Evolutionary conservation across 2,888 invertebrate species (phyloP).

Genomic region (Andrena minutula): DNA sequence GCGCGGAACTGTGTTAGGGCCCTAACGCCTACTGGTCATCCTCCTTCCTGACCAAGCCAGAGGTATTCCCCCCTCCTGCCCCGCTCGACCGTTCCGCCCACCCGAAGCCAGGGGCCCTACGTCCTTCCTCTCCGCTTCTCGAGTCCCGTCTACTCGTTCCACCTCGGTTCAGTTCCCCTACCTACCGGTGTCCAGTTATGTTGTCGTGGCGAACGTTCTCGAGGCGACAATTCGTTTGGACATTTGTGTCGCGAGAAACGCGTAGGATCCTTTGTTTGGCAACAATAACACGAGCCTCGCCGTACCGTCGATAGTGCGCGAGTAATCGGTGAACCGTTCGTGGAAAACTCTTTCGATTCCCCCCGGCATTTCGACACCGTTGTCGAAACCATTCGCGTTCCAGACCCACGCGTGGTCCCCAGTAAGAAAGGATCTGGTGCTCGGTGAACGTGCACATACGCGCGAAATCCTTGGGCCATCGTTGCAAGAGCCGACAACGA

Average conservation of each 20-base stretch:
- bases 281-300: neutral
- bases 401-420: slow-evolving; percentile 56
- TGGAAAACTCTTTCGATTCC: neutral
- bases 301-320: slow-evolving; percentile 12
- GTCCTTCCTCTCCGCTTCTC: slow-evolving; percentile 54
- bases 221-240: slow-evolving; percentile 50
- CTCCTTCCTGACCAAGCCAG: slow-evolving; percentile 48
- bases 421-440: slow-evolving; percentile 31
- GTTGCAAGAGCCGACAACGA: neutral
- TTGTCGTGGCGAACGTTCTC: slow-evolving; percentile 79
- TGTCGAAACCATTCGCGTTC: slow-evolving; percentile 49
- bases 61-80: slow-evolving; percentile 57
- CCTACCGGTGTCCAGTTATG: slow-evolving; percentile 84
- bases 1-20: slow-evolving; percentile 39
- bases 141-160: slow-evolving; percentile 66
- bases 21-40: slow-evolving; percentile 62
- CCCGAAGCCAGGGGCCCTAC: slow-evolving; percentile 26
- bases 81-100: slow-evolving; percentile 25
- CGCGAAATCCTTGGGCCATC: slow-evolving; percentile 6
- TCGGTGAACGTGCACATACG: slow-evolving; percentile 28
- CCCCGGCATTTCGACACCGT: slow-evolving; percentile 3
- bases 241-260: slow-evolving; percentile 32
- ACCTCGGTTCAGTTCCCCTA: slow-evolving; percentile 83
- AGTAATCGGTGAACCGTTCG: slow-evolving; percentile 12
- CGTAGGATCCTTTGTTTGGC: neutral